Base-by-base conservation (phyloP, 37 sponge, comb jelly and placozoan species). In the Cliona cf. orientalis region DNA sequence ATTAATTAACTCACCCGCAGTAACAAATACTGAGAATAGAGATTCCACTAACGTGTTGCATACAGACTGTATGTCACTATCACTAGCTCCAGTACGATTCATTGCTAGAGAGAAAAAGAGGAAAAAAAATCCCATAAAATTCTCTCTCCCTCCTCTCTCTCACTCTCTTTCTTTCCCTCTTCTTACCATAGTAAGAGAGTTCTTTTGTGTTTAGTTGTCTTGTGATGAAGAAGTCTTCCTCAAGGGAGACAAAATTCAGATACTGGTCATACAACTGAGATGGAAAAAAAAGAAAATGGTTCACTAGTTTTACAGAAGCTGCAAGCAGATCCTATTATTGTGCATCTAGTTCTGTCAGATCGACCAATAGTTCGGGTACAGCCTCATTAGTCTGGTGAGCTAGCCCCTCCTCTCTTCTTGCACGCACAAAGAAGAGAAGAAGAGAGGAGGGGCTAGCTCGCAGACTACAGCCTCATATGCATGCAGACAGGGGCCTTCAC, bases 21-120 rank as follows among this genome's bases (percentile, higher is more conserved):
- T 98, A 22, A 94, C 99, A 76, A 93, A 94, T 3, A 94, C 83
- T 37, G 96, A 94, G 86, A 98, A 98, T 29, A 98, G 86, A 74
- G 91, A 94, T 19, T 96, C 94, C 0, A 80, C 92, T 33, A 98
- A 67, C 0, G 84, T 80, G 69, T 98, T 88, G 58, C 76, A 86
- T 31, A 96, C 82, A 9, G 31, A 33, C 38, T 80, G 45, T 22
- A 98, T 91, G 72, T 96, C 99, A 22, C 92, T 70, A 74, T 98
- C 99, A 23, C 65, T 74, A 9, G 80, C 90, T 77, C 89, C 92
- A 31, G 96, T 84, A 34, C 91, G 69, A 82, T 96, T 98, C 14
- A 98, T 78, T 22, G 96, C 97, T 95, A 69, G 23, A 12, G 80
- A 72, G 42, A 71, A 40, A 36, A 58, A 22, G 63, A 46, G 36